Evolutionary conservation across 2,888 invertebrate genomes (phyloP), one percentile per base, ranked within the genome.

Genomic region (Rhogogaster chlorosoma): DNA sequence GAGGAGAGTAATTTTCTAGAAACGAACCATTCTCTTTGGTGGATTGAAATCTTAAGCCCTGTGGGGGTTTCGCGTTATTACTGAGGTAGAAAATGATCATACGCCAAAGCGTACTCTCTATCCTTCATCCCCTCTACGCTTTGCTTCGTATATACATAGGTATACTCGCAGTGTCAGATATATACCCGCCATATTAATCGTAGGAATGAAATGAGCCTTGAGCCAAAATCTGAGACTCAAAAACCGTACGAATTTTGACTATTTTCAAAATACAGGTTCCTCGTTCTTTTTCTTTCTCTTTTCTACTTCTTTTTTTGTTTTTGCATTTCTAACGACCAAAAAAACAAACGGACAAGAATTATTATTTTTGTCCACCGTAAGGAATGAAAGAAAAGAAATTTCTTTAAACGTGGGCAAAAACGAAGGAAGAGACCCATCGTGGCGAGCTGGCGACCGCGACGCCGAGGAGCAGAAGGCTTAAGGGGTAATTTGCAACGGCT

Each of bases 381-480:
- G 36, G 36, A 45, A 45, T 45, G 12, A n/a, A 22, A 57, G 0
- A 57, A 22, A 7, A 22, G 22, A 22, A 61, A 26, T 26, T 22
- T 61, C 2, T 18, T 10, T 12, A 9, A 7, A 61, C 22, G 22
- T 61, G 9, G 4, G 10, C 12, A 61, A 26, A 61, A 22, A 57
- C 9, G n/a, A 57, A 22, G 57, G 22, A 22, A 22, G 9, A 22
- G 9, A 57, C 22, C 9, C n/a, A 22, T 10, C 22, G 26, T 10
- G 49, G 29, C 49, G 77, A 18, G n/a, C n/a, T n/a, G 22, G 18
- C 4, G 26, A 57, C 90, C 90, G 91, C 89, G 89, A 90, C 89
- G 89, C 87, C 90, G 89, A 90, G 91, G 89, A 90, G 90, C 92
- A 93, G 91, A 92, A 91, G 93, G 93, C 92, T 93, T 93, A 92